Conservation (phyloP, 2,113 vertebrate genomes). For the Macaca fascicularis region DNA sequence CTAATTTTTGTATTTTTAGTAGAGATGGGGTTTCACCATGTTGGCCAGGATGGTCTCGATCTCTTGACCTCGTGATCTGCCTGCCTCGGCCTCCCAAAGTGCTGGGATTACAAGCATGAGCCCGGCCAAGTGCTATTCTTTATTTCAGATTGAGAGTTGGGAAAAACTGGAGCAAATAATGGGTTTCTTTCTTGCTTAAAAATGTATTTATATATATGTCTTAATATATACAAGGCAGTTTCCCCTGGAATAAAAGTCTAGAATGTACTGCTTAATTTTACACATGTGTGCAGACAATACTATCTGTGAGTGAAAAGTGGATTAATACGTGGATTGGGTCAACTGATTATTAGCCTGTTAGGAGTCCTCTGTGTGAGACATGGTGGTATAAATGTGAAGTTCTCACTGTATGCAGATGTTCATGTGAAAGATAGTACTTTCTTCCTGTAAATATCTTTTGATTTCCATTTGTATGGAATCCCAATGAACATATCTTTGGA, state of each 20-base stretch:
- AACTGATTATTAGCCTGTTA: not conserved
- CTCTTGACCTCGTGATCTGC: no score
- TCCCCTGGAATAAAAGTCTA: conserved; percentile 21
- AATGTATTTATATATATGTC: conserved; percentile 51
- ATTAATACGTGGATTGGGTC: conserved; percentile 8
- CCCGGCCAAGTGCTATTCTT: conserved; percentile 5
- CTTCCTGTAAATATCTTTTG: conserved; percentile 71
- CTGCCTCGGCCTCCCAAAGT: no score
- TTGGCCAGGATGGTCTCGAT: no score
- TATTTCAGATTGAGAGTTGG: conserved; percentile 33
- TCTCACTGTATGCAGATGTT: not conserved
- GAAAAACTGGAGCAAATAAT: conserved; percentile 28
- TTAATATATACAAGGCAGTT: conserved; percentile 41
- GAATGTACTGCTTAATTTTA: conserved; percentile 49
- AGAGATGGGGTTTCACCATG: no score
- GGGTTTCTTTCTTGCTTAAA: conserved; percentile 45
- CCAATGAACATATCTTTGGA: conserved; percentile 62
- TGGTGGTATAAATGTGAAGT: conserved; percentile 1
- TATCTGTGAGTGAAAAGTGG: conserved; percentile 55
- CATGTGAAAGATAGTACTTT: not conserved
- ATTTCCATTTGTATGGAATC: conserved; percentile 58
- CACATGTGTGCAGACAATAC: not conserved
- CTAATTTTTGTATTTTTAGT: no score
- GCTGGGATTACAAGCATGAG: no score
- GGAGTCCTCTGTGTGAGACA: not conserved